Evolutionary conservation across 2,888 invertebrate species (phyloP).

Genomic region (Anarsia innoxiella): DNA sequence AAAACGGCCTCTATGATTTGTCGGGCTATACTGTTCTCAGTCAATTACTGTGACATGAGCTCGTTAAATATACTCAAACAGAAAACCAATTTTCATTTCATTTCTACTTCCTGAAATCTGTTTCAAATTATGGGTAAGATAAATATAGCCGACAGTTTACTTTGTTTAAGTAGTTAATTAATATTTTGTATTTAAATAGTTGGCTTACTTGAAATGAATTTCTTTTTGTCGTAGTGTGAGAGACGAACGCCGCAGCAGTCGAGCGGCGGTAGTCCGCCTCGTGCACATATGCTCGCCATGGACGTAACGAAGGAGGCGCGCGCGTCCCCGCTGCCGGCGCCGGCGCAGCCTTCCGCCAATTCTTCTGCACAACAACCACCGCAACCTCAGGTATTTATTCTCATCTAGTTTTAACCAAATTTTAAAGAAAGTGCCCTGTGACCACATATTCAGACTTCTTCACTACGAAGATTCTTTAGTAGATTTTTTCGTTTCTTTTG

Average conservation of each 20-base stretch:
- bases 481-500: too few species aligned
- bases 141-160: too few species aligned
- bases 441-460: too few species aligned
- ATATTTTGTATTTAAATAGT: too few species aligned
- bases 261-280: constrained; percentile 50
- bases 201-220: too few species aligned
- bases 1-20: constrained; percentile 43
- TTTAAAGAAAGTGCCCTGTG: too few species aligned
- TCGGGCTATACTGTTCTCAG: constrained; percentile 30
- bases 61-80: constrained; percentile 31
- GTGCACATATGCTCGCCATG: constrained; percentile 83
- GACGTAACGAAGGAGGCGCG: constrained; percentile 86
- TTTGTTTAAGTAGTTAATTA: too few species aligned
- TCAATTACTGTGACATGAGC: constrained; percentile 46
- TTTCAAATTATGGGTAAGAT: too few species aligned
- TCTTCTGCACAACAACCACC: constrained; percentile 40
- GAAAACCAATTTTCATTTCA: constrained; percentile 12
- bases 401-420: too few species aligned
- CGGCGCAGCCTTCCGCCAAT: constrained; percentile 40
- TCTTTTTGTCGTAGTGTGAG: constrained; percentile 52
- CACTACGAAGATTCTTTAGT: too few species aligned
- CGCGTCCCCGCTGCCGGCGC: constrained; percentile 57
- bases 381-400: constrained; percentile 64
- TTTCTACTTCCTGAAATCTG: constrained; percentile 7
- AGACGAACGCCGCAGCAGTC: constrained; percentile 67